Evolutionary conservation across 2,113 vertebrate genomes (phyloP).

Genomic region (Dicerorhinus sumatrensis): DNA sequence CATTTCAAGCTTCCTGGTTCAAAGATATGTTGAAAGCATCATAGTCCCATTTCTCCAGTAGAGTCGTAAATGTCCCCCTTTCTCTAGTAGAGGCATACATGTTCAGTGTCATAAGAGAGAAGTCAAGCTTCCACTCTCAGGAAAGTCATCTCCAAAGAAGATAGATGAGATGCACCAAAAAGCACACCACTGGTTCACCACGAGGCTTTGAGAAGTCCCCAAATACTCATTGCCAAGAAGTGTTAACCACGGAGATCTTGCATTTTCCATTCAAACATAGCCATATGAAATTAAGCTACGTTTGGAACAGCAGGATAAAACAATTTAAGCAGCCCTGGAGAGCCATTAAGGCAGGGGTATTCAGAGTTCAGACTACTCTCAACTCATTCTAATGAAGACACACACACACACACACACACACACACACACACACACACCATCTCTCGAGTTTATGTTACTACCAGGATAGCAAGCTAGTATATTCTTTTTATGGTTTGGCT

Average conservation of each 20-base stretch:
- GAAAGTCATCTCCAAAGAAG: not conserved
- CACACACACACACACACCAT: not conserved
- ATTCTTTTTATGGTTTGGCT: not conserved
- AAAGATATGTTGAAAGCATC: not conserved
- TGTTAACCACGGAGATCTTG: conserved; percentile 3
- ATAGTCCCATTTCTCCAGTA: not conserved
- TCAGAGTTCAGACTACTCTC: conserved; percentile 65
- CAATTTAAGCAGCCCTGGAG: conserved; percentile 58
- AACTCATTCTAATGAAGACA: conserved; percentile 32
- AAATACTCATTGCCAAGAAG: conserved; percentile 36
- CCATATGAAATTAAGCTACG: conserved; percentile 46
- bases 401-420: no score
- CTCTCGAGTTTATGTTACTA: not conserved
- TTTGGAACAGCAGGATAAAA: conserved; percentile 60
- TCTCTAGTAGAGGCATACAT: not conserved
- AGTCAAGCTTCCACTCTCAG: not conserved
- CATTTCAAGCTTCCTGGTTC: not conserved
- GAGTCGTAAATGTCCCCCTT: not conserved
- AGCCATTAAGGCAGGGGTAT: conserved; percentile 40
- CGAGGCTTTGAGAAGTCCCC: not conserved
- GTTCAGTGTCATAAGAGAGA: not conserved
- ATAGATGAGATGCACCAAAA: not conserved
- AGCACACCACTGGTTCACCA: not conserved
- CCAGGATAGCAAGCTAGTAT: not conserved
- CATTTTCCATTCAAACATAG: conserved; percentile 42